phyloP scores from a whole-genome alignment of 2,113 vertebrate genomes.

The Fregetta grallaria region DNA sequence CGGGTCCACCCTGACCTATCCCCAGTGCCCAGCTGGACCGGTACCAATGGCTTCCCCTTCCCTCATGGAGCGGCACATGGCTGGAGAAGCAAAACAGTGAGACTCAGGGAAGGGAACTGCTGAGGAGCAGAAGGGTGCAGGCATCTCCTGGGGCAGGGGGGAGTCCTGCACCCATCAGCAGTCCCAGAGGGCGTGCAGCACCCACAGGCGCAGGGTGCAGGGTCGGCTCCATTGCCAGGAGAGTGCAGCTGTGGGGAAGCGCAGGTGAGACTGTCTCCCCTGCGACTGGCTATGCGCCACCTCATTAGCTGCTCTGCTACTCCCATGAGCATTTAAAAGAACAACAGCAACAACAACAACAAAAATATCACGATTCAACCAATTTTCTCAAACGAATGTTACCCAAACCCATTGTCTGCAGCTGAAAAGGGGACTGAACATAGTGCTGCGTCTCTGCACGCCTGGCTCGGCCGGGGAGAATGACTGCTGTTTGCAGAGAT shows the following conservation, averaged over 20 bases:
- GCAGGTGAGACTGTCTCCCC: not conserved
- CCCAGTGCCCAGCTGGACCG: rapidly evolving
- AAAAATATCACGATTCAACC: not conserved
- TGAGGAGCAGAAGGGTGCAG: not conserved
- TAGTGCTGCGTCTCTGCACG: not conserved
- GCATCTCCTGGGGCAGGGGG: not conserved
- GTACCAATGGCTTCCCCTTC: not conserved
- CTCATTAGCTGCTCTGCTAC: slow-evolving; percentile 24
- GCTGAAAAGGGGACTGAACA: not conserved
- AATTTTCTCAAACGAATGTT: not conserved
- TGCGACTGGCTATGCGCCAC: not conserved
- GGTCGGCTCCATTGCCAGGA: not conserved
- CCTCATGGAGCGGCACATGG: rapidly evolving
- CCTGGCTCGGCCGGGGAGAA: not conserved
- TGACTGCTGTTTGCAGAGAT: not conserved
- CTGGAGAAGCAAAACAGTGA: not conserved
- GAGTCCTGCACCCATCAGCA: rapidly evolving
- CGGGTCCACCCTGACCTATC: not conserved
- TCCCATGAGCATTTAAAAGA: slow-evolving; percentile 14
- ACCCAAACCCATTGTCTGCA: not conserved
- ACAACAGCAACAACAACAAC: not conserved
- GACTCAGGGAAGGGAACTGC: not conserved
- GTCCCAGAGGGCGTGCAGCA: not conserved
- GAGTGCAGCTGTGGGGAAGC: not conserved
- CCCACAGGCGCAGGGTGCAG: not conserved